A percentile compares a stretch with the other conserved stretches of the same genome.
These are phyloP conservation scores for Aythya baeri DNA, from an alignment of 2,113 vertebrate genomes.

Conservation along the genomic window DNA sequence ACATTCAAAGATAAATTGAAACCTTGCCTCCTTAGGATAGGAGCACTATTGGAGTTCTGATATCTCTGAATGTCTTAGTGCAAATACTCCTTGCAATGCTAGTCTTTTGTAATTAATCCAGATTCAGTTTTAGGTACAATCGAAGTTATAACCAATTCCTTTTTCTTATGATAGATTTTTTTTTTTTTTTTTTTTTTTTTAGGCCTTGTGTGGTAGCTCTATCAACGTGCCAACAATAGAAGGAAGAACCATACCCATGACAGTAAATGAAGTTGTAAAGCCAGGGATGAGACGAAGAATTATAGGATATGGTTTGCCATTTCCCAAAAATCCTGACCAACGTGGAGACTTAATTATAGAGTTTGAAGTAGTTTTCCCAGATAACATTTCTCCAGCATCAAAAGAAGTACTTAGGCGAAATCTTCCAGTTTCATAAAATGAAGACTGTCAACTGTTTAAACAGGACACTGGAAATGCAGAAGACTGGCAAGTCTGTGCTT, in stretches of 20 bases:
- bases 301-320: constrained; percentile 92
- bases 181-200: constrained; percentile 58
- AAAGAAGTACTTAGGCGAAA: constrained; percentile 97
- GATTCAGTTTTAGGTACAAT: background rate
- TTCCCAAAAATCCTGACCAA: constrained; percentile 95
- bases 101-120: background rate
- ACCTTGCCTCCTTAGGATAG: background rate
- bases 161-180: constrained; percentile 11
- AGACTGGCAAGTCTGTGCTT: constrained; percentile 77
- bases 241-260: constrained; percentile 94
- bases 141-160: background rate
- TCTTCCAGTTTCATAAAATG: constrained; percentile 89
- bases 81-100: background rate
- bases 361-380: constrained; percentile 95
- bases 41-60: background rate
- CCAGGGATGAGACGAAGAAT: constrained; percentile 95
- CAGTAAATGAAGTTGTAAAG: constrained; percentile 95
- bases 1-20: background rate
- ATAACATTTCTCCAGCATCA: constrained; percentile 89
- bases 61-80: background rate
- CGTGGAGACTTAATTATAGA: constrained; percentile 97
- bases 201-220: constrained; percentile 98
- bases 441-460: constrained; percentile 69
- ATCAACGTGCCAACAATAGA: constrained; percentile 95
- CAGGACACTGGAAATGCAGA: constrained; percentile 77